These are phyloP conservation scores for Dipodomys spectabilis DNA, from an alignment of 2,113 vertebrate genomes.

Conservation along the genomic window DNA sequence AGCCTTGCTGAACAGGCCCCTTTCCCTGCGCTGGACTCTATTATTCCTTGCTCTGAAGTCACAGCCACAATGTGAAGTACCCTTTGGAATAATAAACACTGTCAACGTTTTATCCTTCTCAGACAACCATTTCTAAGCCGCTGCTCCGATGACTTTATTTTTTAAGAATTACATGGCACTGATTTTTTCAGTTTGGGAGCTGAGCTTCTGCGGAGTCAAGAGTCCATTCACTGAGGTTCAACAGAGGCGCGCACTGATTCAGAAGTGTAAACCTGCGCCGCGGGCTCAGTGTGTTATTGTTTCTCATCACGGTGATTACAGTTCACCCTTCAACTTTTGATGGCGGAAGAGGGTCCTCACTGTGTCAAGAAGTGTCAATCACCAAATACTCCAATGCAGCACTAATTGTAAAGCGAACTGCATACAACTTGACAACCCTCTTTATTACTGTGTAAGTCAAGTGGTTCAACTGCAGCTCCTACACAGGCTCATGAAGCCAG, in stretches of 20 bases:
- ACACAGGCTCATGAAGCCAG: background rate
- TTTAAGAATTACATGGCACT: background rate
- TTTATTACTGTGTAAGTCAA: constrained; percentile 3
- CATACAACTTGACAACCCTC: constrained; percentile 27
- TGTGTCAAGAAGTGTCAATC: constrained; percentile 4
- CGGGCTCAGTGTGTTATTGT: constrained; percentile 5
- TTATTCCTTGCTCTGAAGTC: constrained; percentile 8
- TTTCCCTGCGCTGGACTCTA: background rate
- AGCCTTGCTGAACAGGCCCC: no score
- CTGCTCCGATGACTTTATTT: background rate
- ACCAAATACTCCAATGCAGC: background rate
- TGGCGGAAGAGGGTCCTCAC: background rate
- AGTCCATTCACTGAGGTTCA: constrained; percentile 52
- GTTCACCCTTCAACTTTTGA: background rate
- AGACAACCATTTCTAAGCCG: constrained; percentile 6
- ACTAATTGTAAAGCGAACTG: constrained; percentile 39
- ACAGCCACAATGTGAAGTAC: background rate
- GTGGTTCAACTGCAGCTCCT: constrained; percentile 35
- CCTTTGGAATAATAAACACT: constrained; percentile 14
- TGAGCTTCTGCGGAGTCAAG: constrained; percentile 46
- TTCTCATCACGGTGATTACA: background rate
- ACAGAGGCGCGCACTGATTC: background rate
- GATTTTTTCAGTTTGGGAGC: constrained; percentile 27
- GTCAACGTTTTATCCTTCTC: background rate
- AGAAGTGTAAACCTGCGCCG: background rate